Conservation (phyloP, 2,113 vertebrate species). For the Talpa occidentalis region DNA sequence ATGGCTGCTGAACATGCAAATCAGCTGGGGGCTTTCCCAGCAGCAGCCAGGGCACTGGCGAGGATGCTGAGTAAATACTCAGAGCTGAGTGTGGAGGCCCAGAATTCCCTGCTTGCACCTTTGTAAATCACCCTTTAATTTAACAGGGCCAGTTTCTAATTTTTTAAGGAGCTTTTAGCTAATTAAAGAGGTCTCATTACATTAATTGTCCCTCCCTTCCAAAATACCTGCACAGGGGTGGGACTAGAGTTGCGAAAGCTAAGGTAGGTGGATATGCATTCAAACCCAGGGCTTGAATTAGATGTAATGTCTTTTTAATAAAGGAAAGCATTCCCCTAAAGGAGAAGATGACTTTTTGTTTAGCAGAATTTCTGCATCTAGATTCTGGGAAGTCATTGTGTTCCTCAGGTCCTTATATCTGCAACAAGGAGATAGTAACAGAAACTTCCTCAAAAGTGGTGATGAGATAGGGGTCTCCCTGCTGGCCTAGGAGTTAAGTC, state of each 20-base stretch:
- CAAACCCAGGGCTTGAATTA: not conserved
- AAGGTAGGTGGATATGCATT: not conserved
- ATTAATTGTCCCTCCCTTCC: constrained; percentile 24
- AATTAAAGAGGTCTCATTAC: constrained; percentile 51
- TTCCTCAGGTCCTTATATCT: not conserved
- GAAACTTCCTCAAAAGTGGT: not conserved
- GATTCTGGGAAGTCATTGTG: not conserved
- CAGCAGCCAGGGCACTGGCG: not conserved
- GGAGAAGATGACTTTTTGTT: not conserved
- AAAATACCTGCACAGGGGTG: not conserved
- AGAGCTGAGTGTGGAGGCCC: not conserved
- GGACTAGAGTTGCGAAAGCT: not conserved
- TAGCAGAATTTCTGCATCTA: not conserved
- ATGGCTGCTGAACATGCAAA: constrained; percentile 66
- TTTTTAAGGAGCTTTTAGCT: constrained; percentile 61
- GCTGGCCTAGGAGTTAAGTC: too few species aligned
- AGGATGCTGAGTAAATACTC: not conserved
- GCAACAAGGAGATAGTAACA: not conserved
- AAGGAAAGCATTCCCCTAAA: not conserved
- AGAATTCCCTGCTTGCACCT: constrained; percentile 64
- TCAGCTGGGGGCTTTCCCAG: constrained; percentile 68
- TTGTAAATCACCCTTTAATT: constrained; percentile 68
- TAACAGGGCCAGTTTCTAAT: constrained; percentile 21
- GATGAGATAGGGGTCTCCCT: too few species aligned
- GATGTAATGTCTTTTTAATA: not conserved